Conservation (phyloP, 2,888 invertebrate species). For the Amphipoea lucens region DNA sequence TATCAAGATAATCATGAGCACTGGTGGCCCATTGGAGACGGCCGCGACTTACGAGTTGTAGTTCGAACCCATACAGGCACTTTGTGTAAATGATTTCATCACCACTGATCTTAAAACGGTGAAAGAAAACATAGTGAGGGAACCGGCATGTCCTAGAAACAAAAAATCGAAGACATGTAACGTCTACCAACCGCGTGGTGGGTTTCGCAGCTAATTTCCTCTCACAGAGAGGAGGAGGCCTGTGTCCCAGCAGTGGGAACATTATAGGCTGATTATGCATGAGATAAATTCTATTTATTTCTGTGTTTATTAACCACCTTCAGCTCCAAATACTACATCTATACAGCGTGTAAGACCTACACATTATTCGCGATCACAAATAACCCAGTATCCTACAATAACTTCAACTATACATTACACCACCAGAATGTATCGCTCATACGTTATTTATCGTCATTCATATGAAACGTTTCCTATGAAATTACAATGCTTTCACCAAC, state of each 20-base stretch:
- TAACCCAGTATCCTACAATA: constrained; percentile 1
- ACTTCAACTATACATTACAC: constrained; percentile 14
- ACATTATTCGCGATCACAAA: constrained; percentile 3
- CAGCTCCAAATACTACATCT: no score
- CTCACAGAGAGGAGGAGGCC: no score
- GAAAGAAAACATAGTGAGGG: no score
- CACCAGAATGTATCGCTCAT: constrained; percentile 29
- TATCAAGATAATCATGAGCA: not conserved
- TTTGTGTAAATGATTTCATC: not conserved
- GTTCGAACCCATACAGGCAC: not conserved
- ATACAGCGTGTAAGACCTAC: not conserved
- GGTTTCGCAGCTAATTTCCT: not conserved
- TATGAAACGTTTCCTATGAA: constrained; percentile 58
- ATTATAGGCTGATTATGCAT: not conserved
- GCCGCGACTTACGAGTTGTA: not conserved
- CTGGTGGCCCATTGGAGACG: not conserved
- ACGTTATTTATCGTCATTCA: constrained; percentile 50
- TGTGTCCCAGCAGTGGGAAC: not conserved
- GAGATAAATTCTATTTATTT: not conserved
- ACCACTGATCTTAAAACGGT: no score
- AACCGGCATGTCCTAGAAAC: not conserved
- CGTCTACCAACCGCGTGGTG: not conserved
- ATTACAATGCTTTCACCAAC: constrained; percentile 75
- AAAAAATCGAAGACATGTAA: not conserved
- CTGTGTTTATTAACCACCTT: not conserved